Evolutionary conservation across 2,113 vertebrate species (phyloP), one percentile per base, ranked within the genome.

Genomic region (Actinemys pallida): DNA sequence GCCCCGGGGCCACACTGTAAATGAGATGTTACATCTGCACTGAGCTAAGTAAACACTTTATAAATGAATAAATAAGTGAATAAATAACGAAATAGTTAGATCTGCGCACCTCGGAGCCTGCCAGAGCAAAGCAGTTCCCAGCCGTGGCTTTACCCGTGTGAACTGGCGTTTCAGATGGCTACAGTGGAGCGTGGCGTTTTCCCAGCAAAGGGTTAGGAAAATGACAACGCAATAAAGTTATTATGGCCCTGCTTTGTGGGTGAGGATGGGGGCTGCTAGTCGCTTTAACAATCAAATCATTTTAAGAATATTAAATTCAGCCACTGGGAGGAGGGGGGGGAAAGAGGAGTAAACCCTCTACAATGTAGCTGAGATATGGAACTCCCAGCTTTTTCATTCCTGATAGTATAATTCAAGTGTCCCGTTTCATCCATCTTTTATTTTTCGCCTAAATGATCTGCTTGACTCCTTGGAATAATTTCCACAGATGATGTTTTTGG

Each of bases 11-110:
- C 98, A 97, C 92, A 93, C 98, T 98, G 98, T 98, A 98, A 98
- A 98, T 98, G 98, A 98, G 98, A 98, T 98, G 98, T 98, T 98
- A 98, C 98, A 98, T 98, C 98, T 98, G 97, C 97, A 95, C 95
- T 75, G 85, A 98, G 96, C 98, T 98, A 98, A 98, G 97, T 97
- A 98, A 98, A 98, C 97, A 98, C 98, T 98, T 98, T 98, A 98
- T 95, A 98, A 98, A 98, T 98, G 97, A 98, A 98, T 98, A 98
- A 98, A 98, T 98, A 98, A 98, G 97, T 92, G 97, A 98, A 98
- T 98, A 98, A 98, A 98, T 98, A 98, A 98, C 93, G 95, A 98
- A 97, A 96, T 90, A 95, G 95, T 95, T 93, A 88, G 95, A 96
- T 59, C 75, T 3, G 83, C 81, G 45, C 88, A 1, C 6, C 87